Evolutionary conservation across 2,888 invertebrate genomes (phyloP).

Genomic region (Drosophila suboccidentalis): DNA sequence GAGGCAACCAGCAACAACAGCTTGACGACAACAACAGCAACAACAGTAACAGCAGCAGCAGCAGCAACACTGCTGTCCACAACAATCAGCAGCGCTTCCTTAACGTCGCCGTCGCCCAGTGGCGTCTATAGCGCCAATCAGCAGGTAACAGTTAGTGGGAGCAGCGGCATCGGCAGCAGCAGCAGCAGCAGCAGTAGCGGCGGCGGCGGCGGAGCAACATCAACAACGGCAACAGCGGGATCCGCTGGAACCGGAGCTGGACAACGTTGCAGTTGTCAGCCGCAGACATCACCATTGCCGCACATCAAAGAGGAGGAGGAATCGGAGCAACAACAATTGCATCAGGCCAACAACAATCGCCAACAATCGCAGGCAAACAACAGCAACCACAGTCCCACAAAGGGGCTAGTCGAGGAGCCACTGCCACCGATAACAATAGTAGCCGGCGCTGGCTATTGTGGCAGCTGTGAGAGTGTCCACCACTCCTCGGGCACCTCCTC

Average conservation of each 20-base stretch:
- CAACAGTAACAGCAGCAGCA: slow-evolving; percentile 33
- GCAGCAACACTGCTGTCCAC: slow-evolving; percentile 43
- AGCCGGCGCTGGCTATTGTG: slow-evolving; percentile 66
- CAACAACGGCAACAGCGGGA: slow-evolving; percentile 27
- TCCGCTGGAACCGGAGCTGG: slow-evolving; percentile 27
- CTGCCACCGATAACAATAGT: slow-evolving; percentile 57
- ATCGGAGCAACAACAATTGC: slow-evolving; percentile 83
- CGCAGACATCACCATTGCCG: slow-evolving; percentile 91
- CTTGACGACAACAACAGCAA: slow-evolving; percentile 47
- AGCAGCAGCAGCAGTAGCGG: slow-evolving; percentile 29
- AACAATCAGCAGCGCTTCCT: slow-evolving; percentile 42
- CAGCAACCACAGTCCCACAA: slow-evolving; percentile 34
- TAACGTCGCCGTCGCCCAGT: slow-evolving; percentile 64
- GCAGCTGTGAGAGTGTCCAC: slow-evolving; percentile 83
- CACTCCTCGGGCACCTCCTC: slow-evolving; percentile 77
- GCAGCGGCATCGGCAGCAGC: slow-evolving; percentile 27
- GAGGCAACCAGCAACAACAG: slow-evolving; percentile 32
- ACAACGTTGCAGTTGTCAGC: slow-evolving; percentile 85
- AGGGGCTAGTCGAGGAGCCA: slow-evolving; percentile 39
- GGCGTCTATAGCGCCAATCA: slow-evolving; percentile 44
- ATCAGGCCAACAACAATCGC: slow-evolving; percentile 49
- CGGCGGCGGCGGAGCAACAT: slow-evolving; percentile 85
- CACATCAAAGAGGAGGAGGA: slow-evolving; percentile 94
- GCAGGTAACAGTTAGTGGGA: slow-evolving; percentile 32
- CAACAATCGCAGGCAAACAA: slow-evolving; percentile 6